These are phyloP conservation scores for Dromius quadrimaculatus DNA, from an alignment of 2,888 invertebrate species.

Conservation along the genomic window DNA sequence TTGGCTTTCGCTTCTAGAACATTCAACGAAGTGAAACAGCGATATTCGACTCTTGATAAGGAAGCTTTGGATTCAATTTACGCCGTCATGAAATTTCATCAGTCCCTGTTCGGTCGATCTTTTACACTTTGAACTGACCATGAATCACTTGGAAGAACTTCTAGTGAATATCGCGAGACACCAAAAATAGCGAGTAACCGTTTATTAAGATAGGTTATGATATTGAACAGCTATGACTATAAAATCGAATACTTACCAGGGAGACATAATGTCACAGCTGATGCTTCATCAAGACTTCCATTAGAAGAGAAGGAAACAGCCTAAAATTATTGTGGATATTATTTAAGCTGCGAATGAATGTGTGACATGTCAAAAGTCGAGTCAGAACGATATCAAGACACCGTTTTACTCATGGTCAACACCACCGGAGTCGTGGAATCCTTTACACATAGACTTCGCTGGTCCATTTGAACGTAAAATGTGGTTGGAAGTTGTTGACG, in stretches of 20 bases:
- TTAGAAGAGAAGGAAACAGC: too few species aligned
- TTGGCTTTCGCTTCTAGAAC: slow-evolving; percentile 31
- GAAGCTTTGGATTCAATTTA: slow-evolving; percentile 53
- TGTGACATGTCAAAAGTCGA: too few species aligned
- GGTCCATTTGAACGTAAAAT: slow-evolving; percentile 19
- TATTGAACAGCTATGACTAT: slow-evolving; percentile 43
- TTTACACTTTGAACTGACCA: slow-evolving; percentile 49
- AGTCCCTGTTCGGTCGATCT: slow-evolving; percentile 31
- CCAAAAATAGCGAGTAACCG: slow-evolving; percentile 41
- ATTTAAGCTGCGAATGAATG: too few species aligned
- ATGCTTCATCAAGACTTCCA: too few species aligned
- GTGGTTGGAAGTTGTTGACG: slow-evolving; percentile 54
- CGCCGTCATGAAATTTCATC: slow-evolving; percentile 46
- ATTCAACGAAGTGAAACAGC: slow-evolving; percentile 43
- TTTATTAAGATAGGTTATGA: slow-evolving; percentile 32
- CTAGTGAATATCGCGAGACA: slow-evolving; percentile 21
- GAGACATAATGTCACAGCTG: slow-evolving; percentile 47
- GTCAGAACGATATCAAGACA: too few species aligned
- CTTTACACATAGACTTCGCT: slow-evolving; percentile 54
- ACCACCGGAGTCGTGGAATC: neutral
- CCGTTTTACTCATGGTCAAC: too few species aligned
- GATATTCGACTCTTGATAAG: neutral
- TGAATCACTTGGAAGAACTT: slow-evolving; percentile 44
- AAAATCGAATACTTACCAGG: slow-evolving; percentile 36
- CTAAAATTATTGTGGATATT: too few species aligned